Conservation (phyloP, 1,140 invertebrate species). For the Diuraphis noxia region DNA sequence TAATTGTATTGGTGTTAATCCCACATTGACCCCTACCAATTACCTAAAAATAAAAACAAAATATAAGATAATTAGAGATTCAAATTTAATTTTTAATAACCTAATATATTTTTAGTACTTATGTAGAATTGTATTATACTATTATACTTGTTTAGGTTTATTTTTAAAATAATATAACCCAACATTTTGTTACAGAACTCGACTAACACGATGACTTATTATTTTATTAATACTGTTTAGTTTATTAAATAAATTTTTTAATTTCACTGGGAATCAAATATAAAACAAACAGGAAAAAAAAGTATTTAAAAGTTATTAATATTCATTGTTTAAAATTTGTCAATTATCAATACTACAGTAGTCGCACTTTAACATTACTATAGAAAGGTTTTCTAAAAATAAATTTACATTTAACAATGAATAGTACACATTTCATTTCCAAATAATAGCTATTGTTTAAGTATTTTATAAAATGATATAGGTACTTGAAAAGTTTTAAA, state of each 20-base stretch:
- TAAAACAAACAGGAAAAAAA: not conserved
- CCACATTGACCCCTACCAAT: constrained; percentile 9
- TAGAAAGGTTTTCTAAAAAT: no score
- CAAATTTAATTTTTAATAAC: not conserved
- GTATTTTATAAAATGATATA: no score
- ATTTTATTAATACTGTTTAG: not conserved
- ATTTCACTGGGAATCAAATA: not conserved
- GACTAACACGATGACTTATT: not conserved
- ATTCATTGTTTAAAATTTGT: not conserved
- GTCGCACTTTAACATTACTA: not conserved
- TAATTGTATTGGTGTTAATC: constrained; percentile 34
- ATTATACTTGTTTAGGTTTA: not conserved
- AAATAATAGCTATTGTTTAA: no score
- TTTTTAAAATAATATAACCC: no score
- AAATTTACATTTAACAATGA: no score
- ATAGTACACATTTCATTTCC: no score
- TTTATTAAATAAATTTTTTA: not conserved
- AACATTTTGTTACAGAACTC: not conserved
- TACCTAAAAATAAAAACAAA: constrained; percentile 38
- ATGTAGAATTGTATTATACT: not conserved
- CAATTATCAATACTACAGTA: not conserved
- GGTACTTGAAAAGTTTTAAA: not conserved
- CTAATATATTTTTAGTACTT: not conserved
- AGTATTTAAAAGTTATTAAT: not conserved
- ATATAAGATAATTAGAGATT: not conserved